These are phyloP conservation scores for Danionella dracula DNA, from an alignment of 2,797 vertebrate species.

Conservation along the genomic window DNA sequence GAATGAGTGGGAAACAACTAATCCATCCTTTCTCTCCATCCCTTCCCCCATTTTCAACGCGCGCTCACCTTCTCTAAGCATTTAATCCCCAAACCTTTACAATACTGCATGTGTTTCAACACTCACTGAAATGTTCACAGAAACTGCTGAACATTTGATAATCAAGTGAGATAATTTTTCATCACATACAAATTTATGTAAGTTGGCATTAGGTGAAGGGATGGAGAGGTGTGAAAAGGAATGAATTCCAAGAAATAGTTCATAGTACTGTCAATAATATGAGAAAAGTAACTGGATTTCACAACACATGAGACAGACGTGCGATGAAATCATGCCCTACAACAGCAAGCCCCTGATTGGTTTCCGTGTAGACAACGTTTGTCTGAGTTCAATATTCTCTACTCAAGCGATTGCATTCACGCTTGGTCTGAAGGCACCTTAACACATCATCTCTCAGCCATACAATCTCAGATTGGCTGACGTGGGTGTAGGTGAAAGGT, in stretches of 20 bases:
- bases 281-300: background rate
- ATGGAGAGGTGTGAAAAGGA: background rate
- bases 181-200: no score
- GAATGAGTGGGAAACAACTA: background rate
- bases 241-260: slow-evolving; percentile 10
- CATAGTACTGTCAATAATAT: slow-evolving; percentile 1
- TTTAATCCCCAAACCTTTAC: slow-evolving; percentile 22
- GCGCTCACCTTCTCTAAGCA: slow-evolving; percentile 13
- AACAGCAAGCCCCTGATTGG: no score
- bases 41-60: background rate
- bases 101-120: background rate
- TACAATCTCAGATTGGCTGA: no score
- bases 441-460: no score
- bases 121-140: slow-evolving; percentile 16
- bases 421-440: no score
- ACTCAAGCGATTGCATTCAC: no score
- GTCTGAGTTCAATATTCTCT: no score
- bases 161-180: slow-evolving; percentile 1
- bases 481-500: no score
- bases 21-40: background rate
- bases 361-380: no score
- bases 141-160: slow-evolving; percentile 13
- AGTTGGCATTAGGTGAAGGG: slow-evolving; percentile 4
- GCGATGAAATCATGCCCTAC: no score
- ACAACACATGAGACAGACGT: no score